Percentiles rank a stretch among this genome's conserved stretches.
These are phyloP conservation scores for Monochamus alternatus DNA, from an alignment of 2,888 invertebrate species.

Conservation along the genomic window DNA sequence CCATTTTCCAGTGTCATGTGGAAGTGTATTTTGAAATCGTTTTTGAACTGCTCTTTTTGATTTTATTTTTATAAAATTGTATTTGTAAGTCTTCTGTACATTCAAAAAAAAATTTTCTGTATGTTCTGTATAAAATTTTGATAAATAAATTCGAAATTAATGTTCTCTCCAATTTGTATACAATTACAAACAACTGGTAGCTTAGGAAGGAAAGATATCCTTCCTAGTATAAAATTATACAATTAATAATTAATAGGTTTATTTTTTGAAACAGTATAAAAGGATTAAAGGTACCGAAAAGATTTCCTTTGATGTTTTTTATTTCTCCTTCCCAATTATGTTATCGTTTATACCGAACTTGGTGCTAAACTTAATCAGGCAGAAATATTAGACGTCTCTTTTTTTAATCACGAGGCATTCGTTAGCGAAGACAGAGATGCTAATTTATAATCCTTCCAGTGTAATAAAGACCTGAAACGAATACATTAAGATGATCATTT, in stretches of 20 bases:
- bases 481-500: slow-evolving; percentile 47
- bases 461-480: slow-evolving; percentile 39
- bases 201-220: neutral
- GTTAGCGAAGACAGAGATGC: slow-evolving; percentile 1
- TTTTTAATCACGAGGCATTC: slow-evolving; percentile 33
- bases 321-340: slow-evolving; percentile 42
- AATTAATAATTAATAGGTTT: too few species aligned
- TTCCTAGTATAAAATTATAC: too few species aligned
- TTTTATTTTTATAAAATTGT: too few species aligned
- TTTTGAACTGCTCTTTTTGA: too few species aligned
- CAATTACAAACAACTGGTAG: too few species aligned
- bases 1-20: too few species aligned
- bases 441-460: slow-evolving; percentile 10
- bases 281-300: slow-evolving; percentile 28
- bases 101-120: too few species aligned
- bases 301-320: slow-evolving; percentile 43
- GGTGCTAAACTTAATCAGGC: slow-evolving; percentile 40
- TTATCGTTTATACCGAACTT: slow-evolving; percentile 44
- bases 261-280: slow-evolving; percentile 10
- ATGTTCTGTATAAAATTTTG: too few species aligned
- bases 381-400: slow-evolving; percentile 45
- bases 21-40: too few species aligned
- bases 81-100: too few species aligned
- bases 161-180: too few species aligned
- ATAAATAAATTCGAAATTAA: too few species aligned